Conservation (phyloP, 35 echinoderm and acorn worm genomes). For the Ophiothrix spiculata region DNA sequence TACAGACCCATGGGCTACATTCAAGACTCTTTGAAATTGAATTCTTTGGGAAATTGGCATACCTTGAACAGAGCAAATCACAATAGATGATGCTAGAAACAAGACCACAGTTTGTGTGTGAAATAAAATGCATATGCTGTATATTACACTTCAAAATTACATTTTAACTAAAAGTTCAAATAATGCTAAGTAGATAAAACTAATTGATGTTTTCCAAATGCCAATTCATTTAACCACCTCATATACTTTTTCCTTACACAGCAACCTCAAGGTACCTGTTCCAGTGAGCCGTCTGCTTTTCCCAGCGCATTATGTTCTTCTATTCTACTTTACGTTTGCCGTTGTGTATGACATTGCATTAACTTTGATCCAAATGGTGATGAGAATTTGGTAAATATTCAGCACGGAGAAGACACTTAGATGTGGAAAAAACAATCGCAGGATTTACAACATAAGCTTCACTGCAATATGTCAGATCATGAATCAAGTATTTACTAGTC, state of each 20-base stretch:
- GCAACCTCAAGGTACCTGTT: constrained; percentile 63
- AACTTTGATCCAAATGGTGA: constrained; percentile 44
- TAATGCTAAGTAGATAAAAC: no score
- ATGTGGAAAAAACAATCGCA: no score
- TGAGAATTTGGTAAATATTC: neutral
- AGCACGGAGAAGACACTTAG: no score
- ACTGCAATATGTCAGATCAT: no score
- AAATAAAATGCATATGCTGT: no score
- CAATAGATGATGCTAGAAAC: neutral
- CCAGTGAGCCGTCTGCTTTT: constrained; percentile 55
- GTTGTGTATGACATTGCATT: constrained; percentile 71
- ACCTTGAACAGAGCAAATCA: no score
- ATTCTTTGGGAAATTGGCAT: neutral
- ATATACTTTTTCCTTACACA: constrained; percentile 31
- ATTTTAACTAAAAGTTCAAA: no score
- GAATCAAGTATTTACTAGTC: no score
- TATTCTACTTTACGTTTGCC: constrained; percentile 73
- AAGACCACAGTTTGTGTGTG: no score
- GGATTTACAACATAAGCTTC: no score
- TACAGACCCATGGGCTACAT: no score
- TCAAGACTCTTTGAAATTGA: neutral
- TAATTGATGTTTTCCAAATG: neutral
- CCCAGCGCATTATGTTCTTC: constrained; percentile 56
- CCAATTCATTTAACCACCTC: neutral
- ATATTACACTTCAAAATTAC: no score